A percentile compares a stretch with the other conserved stretches of the same genome.
phyloP scores from a whole-genome alignment of 2,797 vertebrate genomes.

The Melanitta fusca region DNA sequence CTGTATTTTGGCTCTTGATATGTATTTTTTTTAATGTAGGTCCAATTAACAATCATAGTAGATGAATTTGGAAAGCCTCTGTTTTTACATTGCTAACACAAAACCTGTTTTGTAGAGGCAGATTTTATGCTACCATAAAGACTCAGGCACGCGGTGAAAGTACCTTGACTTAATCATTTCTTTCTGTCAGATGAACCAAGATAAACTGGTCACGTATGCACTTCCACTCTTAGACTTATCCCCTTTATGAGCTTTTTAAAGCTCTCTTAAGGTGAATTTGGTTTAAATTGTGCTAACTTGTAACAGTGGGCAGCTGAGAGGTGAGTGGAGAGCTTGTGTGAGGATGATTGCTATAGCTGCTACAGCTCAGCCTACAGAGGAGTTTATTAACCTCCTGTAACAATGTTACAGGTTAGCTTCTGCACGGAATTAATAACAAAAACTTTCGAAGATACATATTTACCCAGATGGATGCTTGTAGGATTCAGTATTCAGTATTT shows the following conservation, averaged over 20 bases:
- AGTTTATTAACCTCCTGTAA: neutral
- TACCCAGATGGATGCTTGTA: neutral
- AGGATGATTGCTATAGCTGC: neutral
- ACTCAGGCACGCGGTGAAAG: neutral
- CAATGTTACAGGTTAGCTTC: neutral
- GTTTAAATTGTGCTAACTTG: neutral
- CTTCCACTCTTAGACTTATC: neutral
- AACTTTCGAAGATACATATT: neutral
- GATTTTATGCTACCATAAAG: neutral
- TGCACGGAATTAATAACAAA: neutral
- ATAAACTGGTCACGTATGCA: neutral
- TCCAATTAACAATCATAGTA: neutral
- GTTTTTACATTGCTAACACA: neutral
- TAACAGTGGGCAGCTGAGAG: neutral
- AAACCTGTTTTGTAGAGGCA: neutral
- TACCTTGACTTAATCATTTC: neutral
- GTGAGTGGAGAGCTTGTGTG: neutral
- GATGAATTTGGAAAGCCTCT: slow-evolving; percentile 9
- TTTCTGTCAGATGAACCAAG: neutral
- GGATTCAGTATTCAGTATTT: neutral
- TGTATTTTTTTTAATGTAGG: neutral
- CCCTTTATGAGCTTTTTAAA: neutral
- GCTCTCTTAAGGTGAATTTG: neutral
- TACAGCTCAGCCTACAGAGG: neutral
- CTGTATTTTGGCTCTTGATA: neutral